phyloP scores from a whole-genome alignment of 2,113 vertebrate genomes.

The Cebus imitator region DNA sequence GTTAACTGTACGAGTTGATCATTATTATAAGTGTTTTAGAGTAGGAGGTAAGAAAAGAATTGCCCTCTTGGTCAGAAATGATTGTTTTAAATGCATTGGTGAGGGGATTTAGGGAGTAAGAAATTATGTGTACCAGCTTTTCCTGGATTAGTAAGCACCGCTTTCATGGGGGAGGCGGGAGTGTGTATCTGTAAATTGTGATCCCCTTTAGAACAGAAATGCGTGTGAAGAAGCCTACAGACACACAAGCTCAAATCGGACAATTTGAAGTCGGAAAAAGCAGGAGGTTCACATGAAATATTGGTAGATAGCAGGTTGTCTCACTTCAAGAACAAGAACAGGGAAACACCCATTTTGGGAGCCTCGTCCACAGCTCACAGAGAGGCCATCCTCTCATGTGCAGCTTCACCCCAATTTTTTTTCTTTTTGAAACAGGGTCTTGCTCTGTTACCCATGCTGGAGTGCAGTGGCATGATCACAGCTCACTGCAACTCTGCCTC shows the following conservation, averaged over 20 bases:
- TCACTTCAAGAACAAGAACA: neutral
- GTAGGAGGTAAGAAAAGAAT: conserved; percentile 23
- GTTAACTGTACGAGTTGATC: conserved; percentile 40
- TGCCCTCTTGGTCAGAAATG: conserved; percentile 60
- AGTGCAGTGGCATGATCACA: too few relatives aligned
- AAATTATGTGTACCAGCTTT: neutral
- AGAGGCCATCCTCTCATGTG: rapidly evolving
- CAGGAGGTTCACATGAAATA: neutral
- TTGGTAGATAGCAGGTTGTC: neutral
- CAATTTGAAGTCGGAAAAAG: neutral
- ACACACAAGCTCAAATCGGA: neutral
- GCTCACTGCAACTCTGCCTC: too few relatives aligned
- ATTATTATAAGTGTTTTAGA: conserved; percentile 67
- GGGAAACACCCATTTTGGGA: neutral
- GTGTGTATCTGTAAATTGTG: neutral
- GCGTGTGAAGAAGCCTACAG: neutral
- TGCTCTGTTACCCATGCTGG: too few relatives aligned
- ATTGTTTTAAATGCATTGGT: conserved; percentile 60
- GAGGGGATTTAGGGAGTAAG: neutral
- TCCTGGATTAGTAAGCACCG: conserved; percentile 28
- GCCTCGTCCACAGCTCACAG: too few relatives aligned
- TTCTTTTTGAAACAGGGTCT: too few relatives aligned
- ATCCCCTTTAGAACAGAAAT: neutral
- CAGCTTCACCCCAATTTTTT: too few relatives aligned
- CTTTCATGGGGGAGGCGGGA: neutral